A percentile compares a stretch with the other conserved stretches of the same genome.
These are phyloP conservation scores for Oceanodroma tethys DNA, from an alignment of 2,113 vertebrate genomes.

Conservation along the genomic window DNA sequence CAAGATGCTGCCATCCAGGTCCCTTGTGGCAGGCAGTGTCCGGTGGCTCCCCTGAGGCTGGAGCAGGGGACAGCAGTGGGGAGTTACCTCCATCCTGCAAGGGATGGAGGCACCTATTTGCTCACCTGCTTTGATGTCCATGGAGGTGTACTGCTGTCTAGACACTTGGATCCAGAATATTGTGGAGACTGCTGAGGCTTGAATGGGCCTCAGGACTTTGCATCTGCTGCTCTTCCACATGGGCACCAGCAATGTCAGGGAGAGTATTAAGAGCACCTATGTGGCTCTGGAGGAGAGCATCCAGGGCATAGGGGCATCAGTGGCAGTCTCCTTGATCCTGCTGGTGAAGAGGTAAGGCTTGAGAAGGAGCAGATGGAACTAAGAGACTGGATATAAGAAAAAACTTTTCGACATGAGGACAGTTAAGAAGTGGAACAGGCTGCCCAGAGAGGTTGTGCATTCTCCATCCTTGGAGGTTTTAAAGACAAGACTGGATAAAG, in stretches of 20 bases:
- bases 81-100: neutral
- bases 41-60: fast-evolving
- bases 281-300: neutral
- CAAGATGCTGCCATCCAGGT: neutral
- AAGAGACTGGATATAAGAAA: neutral
- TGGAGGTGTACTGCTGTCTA: neutral
- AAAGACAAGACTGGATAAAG: neutral
- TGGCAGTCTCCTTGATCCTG: neutral
- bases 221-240: neutral
- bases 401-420: neutral
- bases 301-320: neutral
- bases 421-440: neutral
- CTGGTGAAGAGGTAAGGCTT: neutral
- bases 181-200: neutral
- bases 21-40: no score
- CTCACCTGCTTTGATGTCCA: neutral
- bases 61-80: neutral
- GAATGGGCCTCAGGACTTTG: no score
- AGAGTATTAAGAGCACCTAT: neutral
- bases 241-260: neutral
- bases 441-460: neutral
- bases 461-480: neutral
- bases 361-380: neutral
- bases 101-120: neutral
- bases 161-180: neutral